Evolutionary conservation across 2,797 vertebrate species (phyloP), one percentile per base, ranked within the genome.

Genomic region (Antennarius maculatus): DNA sequence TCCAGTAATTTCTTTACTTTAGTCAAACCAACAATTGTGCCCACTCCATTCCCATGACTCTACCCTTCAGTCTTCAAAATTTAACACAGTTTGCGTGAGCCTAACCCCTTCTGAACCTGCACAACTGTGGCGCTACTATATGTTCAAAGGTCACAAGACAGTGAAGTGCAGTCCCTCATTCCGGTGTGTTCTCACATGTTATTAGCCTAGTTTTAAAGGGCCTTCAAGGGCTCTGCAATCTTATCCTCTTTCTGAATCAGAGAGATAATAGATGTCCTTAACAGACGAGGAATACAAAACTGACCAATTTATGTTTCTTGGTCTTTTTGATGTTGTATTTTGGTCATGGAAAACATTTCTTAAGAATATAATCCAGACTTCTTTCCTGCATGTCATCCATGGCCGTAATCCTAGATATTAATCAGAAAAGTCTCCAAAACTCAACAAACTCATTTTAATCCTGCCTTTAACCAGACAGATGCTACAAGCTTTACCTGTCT

Each of bases 181-280:
- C 49, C 48, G 56, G 50, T n/a, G 5, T 77, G 61, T 28, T 56
- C 50, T 62, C 60, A 74, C 69, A 73, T 50, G 59, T 15, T 61
- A 12, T 85, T 87, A 90, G 73, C 81, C 62, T 61, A 42, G 74
- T 77, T 86, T 90, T 90, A 90, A 91, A 83, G 79, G 77, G 80
- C 66, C 70, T 87, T 86, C 60, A 46, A 27, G 84, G 67, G 52
- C 77, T 87, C 74, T 51, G 50, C 23, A 7, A 63, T 69, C 62
- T 85, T 80, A 88, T 92, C 86, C 70, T 80, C 76, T 84, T 81
- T 76, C 47, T 8, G 39, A 88, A 76, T 54, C 49, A 79, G 85
- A 74, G 61, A 91, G 85, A 86, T 88, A 90, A 90, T 83, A 81
- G 81, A 81, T 74, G 88, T 71, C 72, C 79, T 55, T 68, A 75